Conservation (phyloP, 2,888 invertebrate genomes). For the Paralinhomoeus sp. region DNA sequence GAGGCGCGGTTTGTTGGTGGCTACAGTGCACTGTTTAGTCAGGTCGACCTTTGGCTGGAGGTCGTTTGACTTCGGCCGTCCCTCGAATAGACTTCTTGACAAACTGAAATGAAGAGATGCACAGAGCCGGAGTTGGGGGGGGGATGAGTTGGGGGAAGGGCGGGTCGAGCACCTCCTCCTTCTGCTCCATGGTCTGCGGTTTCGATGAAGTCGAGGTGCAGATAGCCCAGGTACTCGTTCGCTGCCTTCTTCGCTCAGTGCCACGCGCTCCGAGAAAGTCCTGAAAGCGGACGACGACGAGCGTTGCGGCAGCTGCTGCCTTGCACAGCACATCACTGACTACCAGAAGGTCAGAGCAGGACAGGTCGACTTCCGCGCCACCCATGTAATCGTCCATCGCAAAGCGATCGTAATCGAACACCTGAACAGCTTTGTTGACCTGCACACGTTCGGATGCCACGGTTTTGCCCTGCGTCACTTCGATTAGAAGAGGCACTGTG, state of each 20-base stretch:
- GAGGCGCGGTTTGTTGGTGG: too few relatives aligned
- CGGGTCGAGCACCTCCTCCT: constrained; percentile 4
- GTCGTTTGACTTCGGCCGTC: background rate
- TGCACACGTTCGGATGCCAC: background rate
- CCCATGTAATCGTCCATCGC: constrained; percentile 91
- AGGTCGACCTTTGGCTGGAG: background rate
- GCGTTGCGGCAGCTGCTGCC: background rate
- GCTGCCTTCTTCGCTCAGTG: constrained; percentile 44
- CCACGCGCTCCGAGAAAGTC: constrained; percentile 46
- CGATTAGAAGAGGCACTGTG: constrained; percentile 59
- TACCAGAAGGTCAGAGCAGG: constrained; percentile 8
- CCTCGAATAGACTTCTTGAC: background rate
- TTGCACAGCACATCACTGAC: background rate
- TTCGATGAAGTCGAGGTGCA: constrained; percentile 52
- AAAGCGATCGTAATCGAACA: constrained; percentile 93
- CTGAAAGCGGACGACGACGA: too few relatives aligned
- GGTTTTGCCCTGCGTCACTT: constrained; percentile 27
- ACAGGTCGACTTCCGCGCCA: constrained; percentile 53
- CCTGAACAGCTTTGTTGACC: constrained; percentile 27
- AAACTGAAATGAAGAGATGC: background rate
- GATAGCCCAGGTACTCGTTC: constrained; percentile 51
- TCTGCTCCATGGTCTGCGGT: constrained; percentile 71
- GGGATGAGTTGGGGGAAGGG: too few relatives aligned
- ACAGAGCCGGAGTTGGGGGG: too few relatives aligned
- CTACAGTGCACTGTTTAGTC: too few relatives aligned